Evolutionary conservation across 2,113 vertebrate species (phyloP).

Genomic region (Ctenomys sociabilis): DNA sequence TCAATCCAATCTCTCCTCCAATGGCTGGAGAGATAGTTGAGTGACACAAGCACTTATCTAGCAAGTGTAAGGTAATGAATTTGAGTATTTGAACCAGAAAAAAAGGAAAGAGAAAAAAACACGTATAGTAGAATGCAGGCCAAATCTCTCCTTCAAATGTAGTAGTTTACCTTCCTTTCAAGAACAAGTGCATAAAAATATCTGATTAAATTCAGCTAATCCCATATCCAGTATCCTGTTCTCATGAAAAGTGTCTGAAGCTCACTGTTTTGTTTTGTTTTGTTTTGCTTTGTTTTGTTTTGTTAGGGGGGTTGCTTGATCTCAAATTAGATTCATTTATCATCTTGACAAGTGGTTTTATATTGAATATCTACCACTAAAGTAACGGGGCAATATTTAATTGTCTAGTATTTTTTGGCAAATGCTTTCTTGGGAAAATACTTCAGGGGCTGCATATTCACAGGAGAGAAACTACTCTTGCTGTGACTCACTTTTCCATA

Average conservation of each 20-base stretch:
- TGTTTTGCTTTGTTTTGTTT: neutral
- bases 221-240: neutral
- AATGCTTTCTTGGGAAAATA: neutral
- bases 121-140: no score
- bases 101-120: no score
- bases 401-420: conserved; percentile 36
- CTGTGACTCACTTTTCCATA: conserved; percentile 13
- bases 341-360: conserved; percentile 49
- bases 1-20: neutral
- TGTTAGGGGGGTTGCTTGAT: neutral
- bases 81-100: no score
- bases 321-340: conserved; percentile 62
- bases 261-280: neutral
- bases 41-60: no score
- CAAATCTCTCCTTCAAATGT: neutral
- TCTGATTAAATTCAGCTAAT: neutral
- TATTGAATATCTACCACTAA: conserved; percentile 40
- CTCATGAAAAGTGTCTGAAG: neutral
- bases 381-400: conserved; percentile 20
- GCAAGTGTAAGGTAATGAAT: no score
- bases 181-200: neutral
- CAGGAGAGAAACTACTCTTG: neutral
- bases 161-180: neutral
- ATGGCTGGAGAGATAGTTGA: no score
- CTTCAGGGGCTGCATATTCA: neutral